These are phyloP conservation scores for Macropus fuliginosus DNA, from an alignment of 2,797 vertebrate genomes.

Conservation along the genomic window DNA sequence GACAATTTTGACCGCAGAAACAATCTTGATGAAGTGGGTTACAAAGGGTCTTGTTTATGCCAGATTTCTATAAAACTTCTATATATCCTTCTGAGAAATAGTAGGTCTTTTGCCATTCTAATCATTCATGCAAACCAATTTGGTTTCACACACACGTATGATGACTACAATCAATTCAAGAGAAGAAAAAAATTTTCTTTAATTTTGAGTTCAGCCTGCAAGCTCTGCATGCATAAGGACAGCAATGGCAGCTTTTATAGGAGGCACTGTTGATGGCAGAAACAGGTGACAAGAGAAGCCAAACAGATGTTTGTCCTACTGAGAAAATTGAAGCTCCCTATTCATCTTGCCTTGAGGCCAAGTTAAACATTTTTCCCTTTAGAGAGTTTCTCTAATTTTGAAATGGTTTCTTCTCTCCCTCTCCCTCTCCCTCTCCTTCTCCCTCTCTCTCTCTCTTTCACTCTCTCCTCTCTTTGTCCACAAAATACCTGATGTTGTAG, in stretches of 20 bases:
- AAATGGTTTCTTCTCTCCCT: not conserved
- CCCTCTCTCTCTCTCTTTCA: not conserved
- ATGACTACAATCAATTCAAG: slow-evolving; percentile 8
- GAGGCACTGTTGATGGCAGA: not conserved
- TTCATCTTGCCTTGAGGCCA: slow-evolving; percentile 17
- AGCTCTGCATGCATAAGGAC: not conserved
- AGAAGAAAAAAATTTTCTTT: slow-evolving; percentile 18
- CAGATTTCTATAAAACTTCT: slow-evolving; percentile 54
- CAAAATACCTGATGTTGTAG: not conserved
- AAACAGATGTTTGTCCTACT: not conserved
- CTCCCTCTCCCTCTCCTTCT: no score
- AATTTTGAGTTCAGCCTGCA: not conserved
- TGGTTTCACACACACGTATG: not conserved
- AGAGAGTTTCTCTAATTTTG: slow-evolving; percentile 34
- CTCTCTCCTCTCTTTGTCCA: not conserved
- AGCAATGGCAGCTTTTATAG: not conserved
- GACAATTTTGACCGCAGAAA: slow-evolving; percentile 69
- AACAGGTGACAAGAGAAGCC: slow-evolving; percentile 3
- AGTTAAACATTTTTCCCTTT: not conserved
- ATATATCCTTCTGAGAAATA: slow-evolving; percentile 48
- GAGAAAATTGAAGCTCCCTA: not conserved
- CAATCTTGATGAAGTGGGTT: slow-evolving; percentile 76
- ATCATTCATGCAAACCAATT: not conserved
- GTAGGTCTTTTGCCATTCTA: slow-evolving; percentile 36
- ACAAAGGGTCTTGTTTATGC: slow-evolving; percentile 45